These are phyloP conservation scores for Pseudomyrmex flavicornis DNA, from an alignment of 1,140 invertebrate species.

Conservation along the genomic window DNA sequence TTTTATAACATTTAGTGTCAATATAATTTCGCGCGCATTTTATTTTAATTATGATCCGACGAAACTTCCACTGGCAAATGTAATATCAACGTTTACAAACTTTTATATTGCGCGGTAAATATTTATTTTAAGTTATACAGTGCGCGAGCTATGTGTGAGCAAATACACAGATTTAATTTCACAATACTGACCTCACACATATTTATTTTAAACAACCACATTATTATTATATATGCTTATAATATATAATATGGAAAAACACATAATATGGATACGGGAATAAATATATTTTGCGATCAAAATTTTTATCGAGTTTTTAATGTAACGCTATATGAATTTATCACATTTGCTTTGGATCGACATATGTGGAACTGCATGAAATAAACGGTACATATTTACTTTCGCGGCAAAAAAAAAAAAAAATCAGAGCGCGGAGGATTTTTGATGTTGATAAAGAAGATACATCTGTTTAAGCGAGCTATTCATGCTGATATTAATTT, in stretches of 20 bases:
- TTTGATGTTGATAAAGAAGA: constrained; percentile 21
- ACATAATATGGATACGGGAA: background rate
- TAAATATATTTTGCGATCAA: background rate
- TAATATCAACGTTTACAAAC: background rate
- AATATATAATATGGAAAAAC: background rate
- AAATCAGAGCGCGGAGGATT: constrained; percentile 7
- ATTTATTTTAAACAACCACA: background rate
- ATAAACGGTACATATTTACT: constrained; percentile 1
- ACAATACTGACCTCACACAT: background rate
- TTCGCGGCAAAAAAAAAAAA: background rate
- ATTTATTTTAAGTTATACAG: background rate
- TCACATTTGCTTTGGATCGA: background rate
- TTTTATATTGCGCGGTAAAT: background rate
- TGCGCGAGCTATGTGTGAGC: background rate
- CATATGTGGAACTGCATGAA: background rate
- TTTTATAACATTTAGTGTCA: constrained; percentile 1
- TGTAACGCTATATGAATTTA: constrained; percentile 8
- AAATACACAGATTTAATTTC: no score
- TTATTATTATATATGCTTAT: background rate
- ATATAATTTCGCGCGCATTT: background rate
- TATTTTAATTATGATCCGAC: background rate
- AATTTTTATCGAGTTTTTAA: background rate
- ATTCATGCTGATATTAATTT: constrained; percentile 54
- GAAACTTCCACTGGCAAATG: background rate
- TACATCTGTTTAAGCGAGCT: constrained; percentile 32